Percentiles rank a stretch among this genome's conserved stretches.
phyloP scores from a whole-genome alignment of 2,797 vertebrate genomes.

The Anolis apletophallus region DNA sequence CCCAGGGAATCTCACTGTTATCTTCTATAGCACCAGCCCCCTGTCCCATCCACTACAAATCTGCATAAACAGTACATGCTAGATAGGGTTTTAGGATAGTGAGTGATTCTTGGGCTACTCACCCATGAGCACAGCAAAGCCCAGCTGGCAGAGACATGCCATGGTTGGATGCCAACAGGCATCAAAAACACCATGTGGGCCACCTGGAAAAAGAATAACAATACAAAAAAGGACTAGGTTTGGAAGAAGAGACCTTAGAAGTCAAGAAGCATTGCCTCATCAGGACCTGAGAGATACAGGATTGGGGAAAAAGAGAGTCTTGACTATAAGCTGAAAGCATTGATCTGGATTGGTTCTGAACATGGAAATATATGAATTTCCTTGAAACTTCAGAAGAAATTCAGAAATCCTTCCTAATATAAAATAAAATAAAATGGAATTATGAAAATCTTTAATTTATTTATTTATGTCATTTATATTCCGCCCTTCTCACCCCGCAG shows the following conservation, averaged over 20 bases:
- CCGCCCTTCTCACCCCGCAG: no score
- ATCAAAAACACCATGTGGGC: constrained; percentile 84
- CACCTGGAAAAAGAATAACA: constrained; percentile 72
- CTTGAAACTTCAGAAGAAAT: background rate
- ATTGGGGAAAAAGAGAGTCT: background rate
- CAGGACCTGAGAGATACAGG: background rate
- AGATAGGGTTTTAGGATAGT: background rate
- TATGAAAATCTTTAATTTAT: no score
- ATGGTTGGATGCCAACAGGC: constrained; percentile 84
- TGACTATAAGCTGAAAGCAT: background rate
- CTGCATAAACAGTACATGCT: background rate
- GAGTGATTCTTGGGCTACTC: constrained; percentile 32
- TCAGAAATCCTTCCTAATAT: background rate
- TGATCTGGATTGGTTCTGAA: no score
- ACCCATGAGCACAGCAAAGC: constrained; percentile 87
- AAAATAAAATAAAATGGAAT: no score
- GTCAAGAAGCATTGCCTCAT: no score
- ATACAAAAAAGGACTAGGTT: background rate
- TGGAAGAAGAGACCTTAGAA: background rate
- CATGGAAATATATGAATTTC: background rate
- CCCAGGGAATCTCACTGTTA: background rate
- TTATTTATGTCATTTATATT: no score
- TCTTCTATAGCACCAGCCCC: background rate
- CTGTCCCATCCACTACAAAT: background rate
- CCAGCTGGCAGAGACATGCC: constrained; percentile 80